phyloP scores from a whole-genome alignment of 2,888 invertebrate species.

The Thymelicus lineola region DNA sequence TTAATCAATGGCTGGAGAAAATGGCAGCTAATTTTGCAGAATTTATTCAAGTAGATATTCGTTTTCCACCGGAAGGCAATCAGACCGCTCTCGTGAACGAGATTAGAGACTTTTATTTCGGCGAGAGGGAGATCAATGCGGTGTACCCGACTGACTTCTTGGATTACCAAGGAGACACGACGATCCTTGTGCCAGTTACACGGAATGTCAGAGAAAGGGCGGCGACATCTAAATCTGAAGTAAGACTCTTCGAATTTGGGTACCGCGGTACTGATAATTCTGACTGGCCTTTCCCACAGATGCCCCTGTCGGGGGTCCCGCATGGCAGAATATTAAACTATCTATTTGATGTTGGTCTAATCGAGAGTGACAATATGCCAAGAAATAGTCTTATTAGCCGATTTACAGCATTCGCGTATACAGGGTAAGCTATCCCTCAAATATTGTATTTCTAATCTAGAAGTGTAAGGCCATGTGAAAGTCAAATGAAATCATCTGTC shows the following conservation, averaged over 20 bases:
- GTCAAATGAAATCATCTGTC: no score
- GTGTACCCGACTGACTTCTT: constrained; percentile 63
- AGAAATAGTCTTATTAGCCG: constrained; percentile 55
- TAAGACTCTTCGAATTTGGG: constrained; percentile 66
- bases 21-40: constrained; percentile 69
- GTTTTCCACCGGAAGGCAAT: constrained; percentile 48
- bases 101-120: constrained; percentile 66
- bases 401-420: constrained; percentile 59
- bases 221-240: constrained; percentile 55
- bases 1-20: constrained; percentile 56
- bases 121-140: constrained; percentile 54
- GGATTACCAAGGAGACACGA: constrained; percentile 70
- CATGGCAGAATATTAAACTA: constrained; percentile 72
- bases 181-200: constrained; percentile 63
- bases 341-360: constrained; percentile 64
- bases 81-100: constrained; percentile 49
- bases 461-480: no score
- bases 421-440: constrained; percentile 58
- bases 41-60: constrained; percentile 68
- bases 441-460: no score
- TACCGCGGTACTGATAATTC: constrained; percentile 63
- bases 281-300: constrained; percentile 62
- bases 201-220: constrained; percentile 65
- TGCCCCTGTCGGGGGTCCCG: constrained; percentile 63
- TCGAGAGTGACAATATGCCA: constrained; percentile 50